Percentiles rank a stretch among this genome's conserved stretches.
phyloP scores from a whole-genome alignment of 2,797 vertebrate species.

The Paratrypauchen microcephalus region DNA sequence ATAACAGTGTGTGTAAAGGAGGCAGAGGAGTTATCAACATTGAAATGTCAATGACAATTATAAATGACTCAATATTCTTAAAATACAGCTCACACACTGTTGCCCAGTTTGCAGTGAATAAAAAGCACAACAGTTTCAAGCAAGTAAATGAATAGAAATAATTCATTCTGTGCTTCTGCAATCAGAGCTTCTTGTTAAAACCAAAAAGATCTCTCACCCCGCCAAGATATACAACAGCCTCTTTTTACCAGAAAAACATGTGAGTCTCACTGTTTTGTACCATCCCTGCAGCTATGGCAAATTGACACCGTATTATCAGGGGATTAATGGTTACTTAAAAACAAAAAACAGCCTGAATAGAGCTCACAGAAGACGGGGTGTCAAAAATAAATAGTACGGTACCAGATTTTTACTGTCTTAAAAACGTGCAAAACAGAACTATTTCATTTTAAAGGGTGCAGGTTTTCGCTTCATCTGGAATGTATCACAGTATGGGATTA shows the following conservation, averaged over 20 bases:
- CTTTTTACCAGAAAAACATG: slow-evolving; percentile 31
- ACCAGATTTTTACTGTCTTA: no score
- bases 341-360: slow-evolving; percentile 31
- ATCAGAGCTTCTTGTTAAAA: slow-evolving; percentile 73
- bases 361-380: slow-evolving; percentile 52
- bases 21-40: no score
- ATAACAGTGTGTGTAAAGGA: no score
- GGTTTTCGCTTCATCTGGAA: no score
- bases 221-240: slow-evolving; percentile 58
- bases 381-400: slow-evolving; percentile 52
- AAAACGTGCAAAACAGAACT: no score
- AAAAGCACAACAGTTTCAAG: slow-evolving; percentile 23
- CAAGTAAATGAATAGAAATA: slow-evolving; percentile 63
- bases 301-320: slow-evolving; percentile 53
- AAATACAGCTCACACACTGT: slow-evolving; percentile 30
- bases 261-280: slow-evolving; percentile 42
- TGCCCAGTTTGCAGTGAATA: slow-evolving; percentile 36
- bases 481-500: no score
- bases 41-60: slow-evolving; percentile 3
- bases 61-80: slow-evolving; percentile 13
- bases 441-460: no score
- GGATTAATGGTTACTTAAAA: slow-evolving; percentile 64
- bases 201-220: slow-evolving; percentile 62
- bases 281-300: slow-evolving; percentile 37
- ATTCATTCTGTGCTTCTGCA: slow-evolving; percentile 68